Percentiles rank a stretch among this genome's conserved stretches.
phyloP scores from a whole-genome alignment of 2,113 vertebrate genomes.

The Etheostoma cragini region DNA sequence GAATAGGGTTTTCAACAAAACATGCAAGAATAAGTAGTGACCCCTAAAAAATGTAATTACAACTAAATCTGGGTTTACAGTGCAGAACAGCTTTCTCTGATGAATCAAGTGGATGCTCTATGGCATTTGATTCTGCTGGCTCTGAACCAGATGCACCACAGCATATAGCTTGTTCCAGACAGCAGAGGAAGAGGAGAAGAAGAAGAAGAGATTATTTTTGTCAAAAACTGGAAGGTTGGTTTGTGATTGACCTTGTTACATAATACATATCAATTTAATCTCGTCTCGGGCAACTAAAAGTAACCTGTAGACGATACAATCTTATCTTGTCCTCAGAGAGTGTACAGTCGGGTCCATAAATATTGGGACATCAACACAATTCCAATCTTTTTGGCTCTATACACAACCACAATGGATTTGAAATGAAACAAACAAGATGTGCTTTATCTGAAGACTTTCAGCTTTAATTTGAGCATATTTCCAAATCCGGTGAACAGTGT shows the following conservation, averaged over 20 bases:
- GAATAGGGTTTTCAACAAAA: too few relatives aligned
- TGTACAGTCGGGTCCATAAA: neutral
- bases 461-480: too few relatives aligned
- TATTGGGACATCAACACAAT: too few relatives aligned
- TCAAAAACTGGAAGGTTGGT: conserved; percentile 24
- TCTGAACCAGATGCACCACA: conserved; percentile 32
- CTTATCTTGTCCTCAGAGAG: conserved; percentile 15
- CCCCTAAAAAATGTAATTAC: too few relatives aligned
- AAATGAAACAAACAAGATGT: too few relatives aligned
- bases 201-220: too few relatives aligned
- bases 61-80: too few relatives aligned
- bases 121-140: conserved; percentile 43
- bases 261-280: conserved; percentile 30
- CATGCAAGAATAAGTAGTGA: too few relatives aligned
- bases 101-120: conserved; percentile 68
- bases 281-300: conserved; percentile 24
- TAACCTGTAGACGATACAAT: conserved; percentile 17
- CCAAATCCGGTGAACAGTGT: too few relatives aligned
- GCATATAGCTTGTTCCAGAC: conserved; percentile 46
- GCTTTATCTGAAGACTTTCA: too few relatives aligned
- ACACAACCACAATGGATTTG: too few relatives aligned
- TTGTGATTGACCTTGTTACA: conserved; percentile 32
- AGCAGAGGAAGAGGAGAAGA: conserved; percentile 19
- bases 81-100: conserved; percentile 44
- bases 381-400: too few relatives aligned